Evolutionary conservation across 1,140 invertebrate species (phyloP), one percentile per base, ranked within the genome.

Genomic region (Nasonia giraulti): DNA sequence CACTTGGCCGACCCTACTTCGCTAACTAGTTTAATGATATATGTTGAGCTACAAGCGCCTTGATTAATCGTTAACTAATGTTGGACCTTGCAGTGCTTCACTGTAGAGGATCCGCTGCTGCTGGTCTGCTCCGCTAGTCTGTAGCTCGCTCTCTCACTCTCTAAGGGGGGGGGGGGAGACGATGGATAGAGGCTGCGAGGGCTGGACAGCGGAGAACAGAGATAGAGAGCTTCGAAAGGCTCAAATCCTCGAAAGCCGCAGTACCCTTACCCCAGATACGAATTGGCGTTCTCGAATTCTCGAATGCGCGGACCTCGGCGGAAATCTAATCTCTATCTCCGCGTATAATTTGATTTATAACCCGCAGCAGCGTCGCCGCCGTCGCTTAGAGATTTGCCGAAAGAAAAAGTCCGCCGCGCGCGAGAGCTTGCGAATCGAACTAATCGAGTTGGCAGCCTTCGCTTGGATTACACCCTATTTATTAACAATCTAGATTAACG

Each of bases 51-150:
- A 93, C 92, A 93, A 92, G 92, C 92, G 91, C 92, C 92, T 93
- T 92, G 92, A 93, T 93, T 93, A 93, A 93, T 93, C 92, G 92
- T 93, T 93, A 93, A 93, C 92, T 93, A 93, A 93, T 93, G 92
- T 92, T 92, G 92, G 91, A 93, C 91, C 91, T 92, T 90, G 90
- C 92, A 91, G 91, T 90, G 90, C 89, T 89, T 87, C 89, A 89
- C 81, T 84, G 83, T 81, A 81, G 87, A 88, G 88, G 88, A 88
- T 86, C 84, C 83, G 88, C 88, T 66, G 87, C 23, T 78, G 85
- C 55, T 62, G 17, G 55, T n/a, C 55, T 17, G 55, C 55, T 62
- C 50, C 17, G 44, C 44, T 5, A 62, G 20, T 17, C 17, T 62
- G 55, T 5, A 5, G 12, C 12, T 14, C 50, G 12, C 50, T 55